Evolutionary conservation across 1,140 invertebrate species (phyloP).

Genomic region (Xylocopa sonorina): DNA sequence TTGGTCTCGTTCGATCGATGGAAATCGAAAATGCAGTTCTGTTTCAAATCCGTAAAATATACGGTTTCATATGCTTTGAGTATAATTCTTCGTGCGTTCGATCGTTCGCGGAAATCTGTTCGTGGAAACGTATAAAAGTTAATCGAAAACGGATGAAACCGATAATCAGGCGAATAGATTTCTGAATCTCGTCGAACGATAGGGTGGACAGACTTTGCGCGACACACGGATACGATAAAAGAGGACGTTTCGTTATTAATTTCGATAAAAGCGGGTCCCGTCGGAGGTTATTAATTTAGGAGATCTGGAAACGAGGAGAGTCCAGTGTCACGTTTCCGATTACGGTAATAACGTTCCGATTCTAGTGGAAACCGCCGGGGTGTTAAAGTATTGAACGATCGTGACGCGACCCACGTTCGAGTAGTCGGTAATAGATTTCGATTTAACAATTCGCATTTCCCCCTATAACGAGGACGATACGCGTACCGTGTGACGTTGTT

Average conservation of each 20-base stretch:
- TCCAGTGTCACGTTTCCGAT: background rate
- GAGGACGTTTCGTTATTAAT: background rate
- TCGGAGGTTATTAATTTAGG: slow-evolving; percentile 7
- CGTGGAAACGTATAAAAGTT: background rate
- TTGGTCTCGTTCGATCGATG: background rate
- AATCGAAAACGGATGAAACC: background rate
- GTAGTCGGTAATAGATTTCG: background rate
- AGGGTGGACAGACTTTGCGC: background rate
- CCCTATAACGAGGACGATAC: too few species aligned
- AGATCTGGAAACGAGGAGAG: background rate
- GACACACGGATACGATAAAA: background rate
- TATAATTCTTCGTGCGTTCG: too few species aligned
- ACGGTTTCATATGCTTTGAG: background rate
- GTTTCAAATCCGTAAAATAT: background rate
- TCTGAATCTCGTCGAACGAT: background rate
- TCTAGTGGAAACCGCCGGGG: background rate
- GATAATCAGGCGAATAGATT: background rate
- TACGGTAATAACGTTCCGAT: slow-evolving; percentile 1
- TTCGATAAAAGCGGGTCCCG: background rate
- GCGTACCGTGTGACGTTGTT: background rate
- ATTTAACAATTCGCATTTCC: background rate
- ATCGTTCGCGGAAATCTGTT: too few species aligned
- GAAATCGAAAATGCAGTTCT: background rate
- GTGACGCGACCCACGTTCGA: background rate
- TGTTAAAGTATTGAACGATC: slow-evolving; percentile 4